Evolutionary conservation across 2,113 vertebrate genomes (phyloP).

Genomic region (Pelmatolapia mariae): DNA sequence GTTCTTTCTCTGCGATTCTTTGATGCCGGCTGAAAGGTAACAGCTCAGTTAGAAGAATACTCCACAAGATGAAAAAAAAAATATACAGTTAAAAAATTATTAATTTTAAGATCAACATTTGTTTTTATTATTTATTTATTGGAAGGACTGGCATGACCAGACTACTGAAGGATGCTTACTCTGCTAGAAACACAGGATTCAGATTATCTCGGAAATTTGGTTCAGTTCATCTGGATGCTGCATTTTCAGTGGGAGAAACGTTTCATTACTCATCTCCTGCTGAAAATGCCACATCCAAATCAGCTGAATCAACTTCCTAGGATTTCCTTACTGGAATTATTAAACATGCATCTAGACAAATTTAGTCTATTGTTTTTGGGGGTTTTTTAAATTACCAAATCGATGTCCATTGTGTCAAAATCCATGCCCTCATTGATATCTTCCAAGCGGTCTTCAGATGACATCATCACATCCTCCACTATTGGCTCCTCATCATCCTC

Average conservation of each 20-base stretch:
- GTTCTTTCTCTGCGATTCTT: constrained; percentile 60
- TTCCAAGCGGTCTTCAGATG: constrained; percentile 92
- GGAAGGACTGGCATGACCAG: not conserved
- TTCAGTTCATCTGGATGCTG: not conserved
- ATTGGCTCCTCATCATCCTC: constrained; percentile 98
- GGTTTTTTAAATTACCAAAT: constrained; percentile 80
- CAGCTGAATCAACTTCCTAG: not conserved
- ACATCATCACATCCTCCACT: constrained; percentile 99
- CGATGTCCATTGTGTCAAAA: constrained; percentile 98
- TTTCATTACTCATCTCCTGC: not conserved
- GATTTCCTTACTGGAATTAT: not conserved
- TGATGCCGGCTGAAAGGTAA: constrained; percentile 51
- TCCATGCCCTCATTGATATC: constrained; percentile 98
- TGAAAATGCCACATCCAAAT: not conserved
- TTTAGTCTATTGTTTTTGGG: not conserved
- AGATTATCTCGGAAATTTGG: not conserved
- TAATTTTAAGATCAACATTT: not conserved
- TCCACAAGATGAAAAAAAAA: not conserved
- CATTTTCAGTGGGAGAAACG: not conserved
- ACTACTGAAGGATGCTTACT: not conserved
- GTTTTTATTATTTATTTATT: not conserved
- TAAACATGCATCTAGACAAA: not conserved
- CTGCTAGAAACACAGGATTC: not conserved
- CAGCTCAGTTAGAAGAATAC: not conserved
- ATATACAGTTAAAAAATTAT: not conserved